Conservation (phyloP, 2,888 invertebrate species). For the Hartigia nigra region DNA sequence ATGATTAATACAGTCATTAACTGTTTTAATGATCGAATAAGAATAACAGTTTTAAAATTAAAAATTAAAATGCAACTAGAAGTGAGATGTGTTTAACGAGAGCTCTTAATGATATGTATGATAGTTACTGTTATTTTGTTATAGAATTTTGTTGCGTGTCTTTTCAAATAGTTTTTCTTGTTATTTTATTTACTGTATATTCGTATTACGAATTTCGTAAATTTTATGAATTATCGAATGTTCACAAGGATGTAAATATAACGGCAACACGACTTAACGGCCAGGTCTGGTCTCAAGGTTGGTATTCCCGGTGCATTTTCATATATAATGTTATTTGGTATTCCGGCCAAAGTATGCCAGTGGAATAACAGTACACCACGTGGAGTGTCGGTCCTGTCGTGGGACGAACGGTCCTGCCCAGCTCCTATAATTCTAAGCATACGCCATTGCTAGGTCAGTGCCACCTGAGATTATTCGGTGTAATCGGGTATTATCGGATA, state of each 20-base stretch:
- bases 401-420: neutral
- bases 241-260: neutral
- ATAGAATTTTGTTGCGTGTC: neutral
- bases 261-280: neutral
- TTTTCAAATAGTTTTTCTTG: neutral
- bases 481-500: conserved; percentile 8
- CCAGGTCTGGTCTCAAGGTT: conserved; percentile 24
- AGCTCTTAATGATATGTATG: neutral
- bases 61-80: neutral
- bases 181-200: neutral
- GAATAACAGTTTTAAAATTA: neutral
- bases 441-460: conserved; percentile 48
- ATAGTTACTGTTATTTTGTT: neutral
- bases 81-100: neutral
- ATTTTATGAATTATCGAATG: neutral
- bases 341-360: conserved; percentile 57
- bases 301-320: conserved; percentile 35
- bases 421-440: neutral
- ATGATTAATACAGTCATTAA: neutral
- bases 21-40: neutral
- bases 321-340: conserved; percentile 43
- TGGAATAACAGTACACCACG: conserved; percentile 54
- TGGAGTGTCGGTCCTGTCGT: conserved; percentile 16
- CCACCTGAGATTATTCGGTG: conserved; percentile 37
- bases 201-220: neutral